A percentile compares a stretch with the other conserved stretches of the same genome.
phyloP scores from a whole-genome alignment of 2,888 invertebrate genomes.

The Agonopterix subpropinquella region DNA sequence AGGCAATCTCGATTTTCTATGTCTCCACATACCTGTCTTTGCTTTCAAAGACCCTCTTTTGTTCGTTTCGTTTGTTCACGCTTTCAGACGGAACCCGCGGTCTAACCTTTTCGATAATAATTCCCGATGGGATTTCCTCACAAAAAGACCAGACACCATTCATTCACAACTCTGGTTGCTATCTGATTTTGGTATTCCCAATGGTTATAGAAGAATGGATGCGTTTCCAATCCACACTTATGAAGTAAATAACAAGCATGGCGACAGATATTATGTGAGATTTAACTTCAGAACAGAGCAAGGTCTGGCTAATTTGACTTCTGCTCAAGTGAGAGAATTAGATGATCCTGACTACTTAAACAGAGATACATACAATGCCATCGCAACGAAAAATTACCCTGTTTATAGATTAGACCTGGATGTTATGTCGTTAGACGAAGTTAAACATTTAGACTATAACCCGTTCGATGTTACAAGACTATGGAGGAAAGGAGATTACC shows the following conservation, averaged over 20 bases:
- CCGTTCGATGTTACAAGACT: slow-evolving; percentile 47
- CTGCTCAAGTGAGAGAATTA: slow-evolving; percentile 77
- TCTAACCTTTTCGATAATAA: slow-evolving; percentile 88
- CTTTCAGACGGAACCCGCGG: slow-evolving; percentile 92
- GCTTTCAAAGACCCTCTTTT: slow-evolving; percentile 88
- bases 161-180: slow-evolving; percentile 86
- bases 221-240: slow-evolving; percentile 94
- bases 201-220: slow-evolving; percentile 92
- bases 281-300: slow-evolving; percentile 94
- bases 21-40: slow-evolving; percentile 90
- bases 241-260: slow-evolving; percentile 85
- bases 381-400: slow-evolving; percentile 77
- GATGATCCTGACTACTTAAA: slow-evolving; percentile 89
- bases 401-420: slow-evolving; percentile 51
- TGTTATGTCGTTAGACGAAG: slow-evolving; percentile 32
- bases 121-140: slow-evolving; percentile 92
- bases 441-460: slow-evolving; percentile 37
- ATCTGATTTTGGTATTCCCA: slow-evolving; percentile 91
- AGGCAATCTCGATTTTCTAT: slow-evolving; percentile 91
- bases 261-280: slow-evolving; percentile 85
- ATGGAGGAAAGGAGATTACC: slow-evolving; percentile 52
- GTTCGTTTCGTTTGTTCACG: slow-evolving; percentile 91
- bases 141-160: slow-evolving; percentile 84
- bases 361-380: slow-evolving; percentile 89
- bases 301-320: slow-evolving; percentile 84